Conservation (phyloP, 1,140 invertebrate genomes). For the Drosophila yakuba region DNA sequence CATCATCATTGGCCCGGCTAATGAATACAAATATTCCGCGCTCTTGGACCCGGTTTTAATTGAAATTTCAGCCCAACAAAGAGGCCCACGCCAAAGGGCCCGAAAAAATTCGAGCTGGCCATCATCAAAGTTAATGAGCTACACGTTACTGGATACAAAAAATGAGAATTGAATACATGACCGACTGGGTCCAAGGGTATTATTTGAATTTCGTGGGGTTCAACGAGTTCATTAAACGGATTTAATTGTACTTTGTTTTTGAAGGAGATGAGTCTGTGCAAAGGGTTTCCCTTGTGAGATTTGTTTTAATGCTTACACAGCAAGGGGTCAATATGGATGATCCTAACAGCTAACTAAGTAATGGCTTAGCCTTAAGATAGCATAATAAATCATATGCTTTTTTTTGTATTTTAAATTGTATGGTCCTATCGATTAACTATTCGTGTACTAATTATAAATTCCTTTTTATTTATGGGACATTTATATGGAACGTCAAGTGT, state of each 20-base stretch:
- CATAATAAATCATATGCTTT: too few species aligned
- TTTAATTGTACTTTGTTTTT: slow-evolving; percentile 65
- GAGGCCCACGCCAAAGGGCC: slow-evolving; percentile 14
- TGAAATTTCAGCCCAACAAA: slow-evolving; percentile 62
- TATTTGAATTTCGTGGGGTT: slow-evolving; percentile 59
- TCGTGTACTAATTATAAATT: slow-evolving; percentile 11
- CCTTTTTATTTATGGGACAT: slow-evolving; percentile 4
- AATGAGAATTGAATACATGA: slow-evolving; percentile 26
- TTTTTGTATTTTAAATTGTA: too few species aligned
- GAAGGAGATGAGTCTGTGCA: slow-evolving; percentile 1
- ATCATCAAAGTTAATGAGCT: slow-evolving; percentile 77
- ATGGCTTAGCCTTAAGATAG: too few species aligned
- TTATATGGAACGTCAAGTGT: slow-evolving; percentile 25
- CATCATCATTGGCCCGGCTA: slow-evolving; percentile 38
- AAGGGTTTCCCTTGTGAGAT: slow-evolving; percentile 28
- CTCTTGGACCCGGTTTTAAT: slow-evolving; percentile 53
- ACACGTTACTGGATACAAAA: slow-evolving; percentile 33
- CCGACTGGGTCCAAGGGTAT: slow-evolving; percentile 48
- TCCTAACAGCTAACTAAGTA: not conserved
- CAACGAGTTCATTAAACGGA: slow-evolving; percentile 80
- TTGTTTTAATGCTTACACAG: slow-evolving; percentile 41
- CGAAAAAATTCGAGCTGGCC: slow-evolving; percentile 29
- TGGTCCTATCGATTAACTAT: not conserved
- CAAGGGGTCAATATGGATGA: not conserved
- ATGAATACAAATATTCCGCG: slow-evolving; percentile 74